These are phyloP conservation scores for Caenorhabditis brenneri DNA, from an alignment of 1,140 invertebrate genomes.

Conservation along the genomic window DNA sequence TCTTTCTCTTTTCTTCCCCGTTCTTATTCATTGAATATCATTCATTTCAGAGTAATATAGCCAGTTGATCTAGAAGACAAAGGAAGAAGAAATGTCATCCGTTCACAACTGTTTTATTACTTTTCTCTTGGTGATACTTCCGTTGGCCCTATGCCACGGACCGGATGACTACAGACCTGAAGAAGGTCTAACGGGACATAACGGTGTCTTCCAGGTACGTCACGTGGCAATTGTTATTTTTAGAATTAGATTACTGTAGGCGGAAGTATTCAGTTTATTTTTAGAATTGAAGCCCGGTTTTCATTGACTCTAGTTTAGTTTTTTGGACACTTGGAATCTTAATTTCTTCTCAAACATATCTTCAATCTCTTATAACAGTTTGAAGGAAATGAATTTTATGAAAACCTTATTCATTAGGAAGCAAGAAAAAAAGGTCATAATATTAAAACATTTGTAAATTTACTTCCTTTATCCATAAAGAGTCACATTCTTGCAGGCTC, in stretches of 20 bases:
- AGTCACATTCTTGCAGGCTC: background rate
- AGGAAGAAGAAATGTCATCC: background rate
- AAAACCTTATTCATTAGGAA: no score
- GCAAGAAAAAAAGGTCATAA: no score
- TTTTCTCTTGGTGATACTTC: background rate
- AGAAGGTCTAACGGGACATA: constrained; percentile 30
- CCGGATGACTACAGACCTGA: constrained; percentile 24
- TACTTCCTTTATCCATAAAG: background rate
- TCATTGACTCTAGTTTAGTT: no score
- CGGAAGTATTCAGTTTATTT: background rate
- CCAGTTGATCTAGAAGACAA: background rate
- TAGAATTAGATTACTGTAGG: background rate
- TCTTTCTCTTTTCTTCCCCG: no score
- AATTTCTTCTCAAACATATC: no score
- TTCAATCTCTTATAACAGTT: no score
- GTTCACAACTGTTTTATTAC: background rate
- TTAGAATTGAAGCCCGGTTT: background rate
- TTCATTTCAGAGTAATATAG: background rate
- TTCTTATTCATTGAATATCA: no score
- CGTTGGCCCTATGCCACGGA: background rate
- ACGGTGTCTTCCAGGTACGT: constrained; percentile 32
- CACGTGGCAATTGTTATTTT: background rate
- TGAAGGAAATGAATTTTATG: no score
- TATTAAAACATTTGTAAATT: no score
- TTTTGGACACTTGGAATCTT: no score